These are phyloP conservation scores for Campoplex nolae DNA, from an alignment of 2,888 invertebrate genomes.

Conservation along the genomic window DNA sequence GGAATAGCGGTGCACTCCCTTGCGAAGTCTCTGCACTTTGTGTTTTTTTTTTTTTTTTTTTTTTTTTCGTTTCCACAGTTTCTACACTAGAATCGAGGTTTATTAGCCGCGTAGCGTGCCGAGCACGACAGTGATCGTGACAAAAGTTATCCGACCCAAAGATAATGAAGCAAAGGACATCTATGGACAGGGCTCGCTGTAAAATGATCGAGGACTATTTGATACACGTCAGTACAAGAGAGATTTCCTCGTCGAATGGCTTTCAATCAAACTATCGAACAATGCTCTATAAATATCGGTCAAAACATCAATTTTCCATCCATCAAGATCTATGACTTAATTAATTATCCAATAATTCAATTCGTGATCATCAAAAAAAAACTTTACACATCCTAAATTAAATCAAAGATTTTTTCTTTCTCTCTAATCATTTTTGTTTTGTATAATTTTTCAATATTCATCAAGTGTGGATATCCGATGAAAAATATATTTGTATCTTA, in stretches of 20 bases:
- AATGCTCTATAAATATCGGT: constrained; percentile 23
- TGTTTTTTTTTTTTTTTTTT: background rate
- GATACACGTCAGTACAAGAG: constrained; percentile 22
- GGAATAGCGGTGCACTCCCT: background rate
- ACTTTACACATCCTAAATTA: background rate
- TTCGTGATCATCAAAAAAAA: background rate
- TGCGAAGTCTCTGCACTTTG: background rate
- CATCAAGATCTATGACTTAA: constrained; percentile 22
- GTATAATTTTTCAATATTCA: background rate
- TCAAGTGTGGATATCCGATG: background rate
- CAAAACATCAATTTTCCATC: constrained; percentile 14
- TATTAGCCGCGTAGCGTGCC: constrained; percentile 50
- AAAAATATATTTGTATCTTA: background rate
- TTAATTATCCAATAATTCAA: background rate
- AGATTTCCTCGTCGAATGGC: background rate
- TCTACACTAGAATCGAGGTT: constrained; percentile 25
- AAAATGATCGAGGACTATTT: constrained; percentile 57
- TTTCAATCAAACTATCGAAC: constrained; percentile 58
- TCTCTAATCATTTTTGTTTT: background rate
- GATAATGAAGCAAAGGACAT: background rate
- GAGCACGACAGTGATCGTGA: constrained; percentile 33
- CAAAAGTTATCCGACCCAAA: constrained; percentile 25
- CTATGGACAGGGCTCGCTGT: background rate
- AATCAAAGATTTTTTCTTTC: background rate
- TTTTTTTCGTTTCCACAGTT: background rate